A percentile compares a stretch with the other conserved stretches of the same genome.
These are phyloP conservation scores for Microcebus ravelobensis DNA, from an alignment of 2,113 vertebrate species.

Conservation along the genomic window DNA sequence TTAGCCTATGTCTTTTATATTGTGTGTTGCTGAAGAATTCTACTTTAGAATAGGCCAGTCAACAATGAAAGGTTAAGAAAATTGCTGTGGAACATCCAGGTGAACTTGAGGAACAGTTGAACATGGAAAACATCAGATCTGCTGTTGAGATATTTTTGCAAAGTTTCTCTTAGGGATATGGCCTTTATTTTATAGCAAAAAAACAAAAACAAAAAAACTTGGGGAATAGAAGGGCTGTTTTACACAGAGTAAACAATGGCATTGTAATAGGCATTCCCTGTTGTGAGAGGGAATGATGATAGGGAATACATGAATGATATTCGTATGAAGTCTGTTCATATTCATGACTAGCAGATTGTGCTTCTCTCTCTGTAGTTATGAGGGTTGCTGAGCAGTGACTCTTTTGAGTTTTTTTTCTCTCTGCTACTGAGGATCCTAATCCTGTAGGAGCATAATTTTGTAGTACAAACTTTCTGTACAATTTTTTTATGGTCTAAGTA, in stretches of 20 bases:
- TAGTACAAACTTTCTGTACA: background rate
- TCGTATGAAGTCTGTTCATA: background rate
- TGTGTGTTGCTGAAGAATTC: slow-evolving; percentile 19
- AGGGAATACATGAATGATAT: background rate
- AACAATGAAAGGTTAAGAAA: background rate
- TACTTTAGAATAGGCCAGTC: background rate
- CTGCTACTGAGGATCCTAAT: background rate
- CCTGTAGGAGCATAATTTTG: background rate
- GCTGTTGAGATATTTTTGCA: slow-evolving; percentile 1
- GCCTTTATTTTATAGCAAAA: background rate
- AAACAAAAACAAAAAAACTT: background rate
- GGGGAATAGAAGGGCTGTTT: background rate
- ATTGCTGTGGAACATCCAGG: background rate
- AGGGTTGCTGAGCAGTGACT: background rate
- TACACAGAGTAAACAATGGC: background rate
- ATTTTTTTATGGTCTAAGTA: background rate
- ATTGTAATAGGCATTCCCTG: background rate
- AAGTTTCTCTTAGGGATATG: background rate
- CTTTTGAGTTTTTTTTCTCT: background rate
- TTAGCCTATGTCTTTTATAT: background rate
- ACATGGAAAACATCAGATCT: background rate
- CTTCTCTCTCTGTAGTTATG: background rate
- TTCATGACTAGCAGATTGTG: background rate
- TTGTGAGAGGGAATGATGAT: background rate
- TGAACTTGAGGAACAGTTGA: background rate